phyloP scores from a whole-genome alignment of 2,113 vertebrate species.

The Empidonax alnorum region DNA sequence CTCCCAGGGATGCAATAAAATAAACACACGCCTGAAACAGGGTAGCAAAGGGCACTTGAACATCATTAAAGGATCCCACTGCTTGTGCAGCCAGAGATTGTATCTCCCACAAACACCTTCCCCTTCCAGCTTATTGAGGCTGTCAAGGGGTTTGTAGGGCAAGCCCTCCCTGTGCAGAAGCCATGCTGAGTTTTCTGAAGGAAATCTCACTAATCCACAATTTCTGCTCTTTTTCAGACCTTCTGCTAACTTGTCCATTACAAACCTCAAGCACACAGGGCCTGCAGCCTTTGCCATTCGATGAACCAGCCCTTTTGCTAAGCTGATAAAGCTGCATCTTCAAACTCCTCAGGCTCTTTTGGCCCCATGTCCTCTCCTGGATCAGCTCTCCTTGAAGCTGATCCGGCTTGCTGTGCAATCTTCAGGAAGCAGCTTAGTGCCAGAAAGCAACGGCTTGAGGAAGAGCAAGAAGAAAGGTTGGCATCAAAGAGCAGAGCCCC shows the following conservation, averaged over 20 bases:
- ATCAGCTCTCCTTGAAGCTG: background rate
- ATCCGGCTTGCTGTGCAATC: background rate
- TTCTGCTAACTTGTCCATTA: background rate
- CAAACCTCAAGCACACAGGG: background rate
- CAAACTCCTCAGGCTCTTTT: background rate
- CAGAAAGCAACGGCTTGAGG: background rate
- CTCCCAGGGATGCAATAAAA: background rate
- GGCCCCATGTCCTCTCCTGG: background rate
- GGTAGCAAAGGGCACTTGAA: background rate
- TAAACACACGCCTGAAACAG: fast-evolving
- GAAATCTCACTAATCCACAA: background rate
- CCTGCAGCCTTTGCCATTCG: background rate
- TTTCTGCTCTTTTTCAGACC: background rate
- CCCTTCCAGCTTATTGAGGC: background rate
- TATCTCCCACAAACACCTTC: background rate
- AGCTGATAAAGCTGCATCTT: background rate
- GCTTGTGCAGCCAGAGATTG: background rate
- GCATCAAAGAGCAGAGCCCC: background rate
- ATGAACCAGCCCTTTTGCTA: background rate
- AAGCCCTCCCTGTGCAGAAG: background rate
- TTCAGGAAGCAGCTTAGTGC: conserved; percentile 8
- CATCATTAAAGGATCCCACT: background rate
- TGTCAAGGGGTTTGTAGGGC: background rate
- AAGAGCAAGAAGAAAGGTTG: background rate
- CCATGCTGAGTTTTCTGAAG: background rate